A percentile compares a stretch with the other conserved stretches of the same genome.
These are phyloP conservation scores for Calliscelio sp. DNA, from an alignment of 2,888 invertebrate genomes.

Conservation along the genomic window DNA sequence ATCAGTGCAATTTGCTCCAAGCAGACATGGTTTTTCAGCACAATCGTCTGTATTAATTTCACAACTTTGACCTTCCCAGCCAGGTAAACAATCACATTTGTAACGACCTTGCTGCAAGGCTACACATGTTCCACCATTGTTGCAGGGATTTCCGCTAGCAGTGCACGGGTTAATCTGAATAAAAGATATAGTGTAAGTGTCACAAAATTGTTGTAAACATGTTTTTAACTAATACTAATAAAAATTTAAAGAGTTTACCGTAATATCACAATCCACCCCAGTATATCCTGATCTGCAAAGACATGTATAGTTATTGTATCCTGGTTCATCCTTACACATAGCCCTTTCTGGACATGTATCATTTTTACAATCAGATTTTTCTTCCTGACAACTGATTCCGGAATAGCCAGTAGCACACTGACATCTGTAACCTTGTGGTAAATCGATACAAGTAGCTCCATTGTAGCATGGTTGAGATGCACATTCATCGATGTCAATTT, in stretches of 20 bases:
- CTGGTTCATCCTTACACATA: slow-evolving; percentile 98
- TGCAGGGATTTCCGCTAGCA: slow-evolving; percentile 95
- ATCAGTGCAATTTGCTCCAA: slow-evolving; percentile 97
- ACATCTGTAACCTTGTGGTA: slow-evolving; percentile 96
- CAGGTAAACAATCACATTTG: slow-evolving; percentile 97
- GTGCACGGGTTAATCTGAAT: slow-evolving; percentile 95
- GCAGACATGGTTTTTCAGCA: slow-evolving; percentile 95
- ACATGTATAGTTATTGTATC: slow-evolving; percentile 95
- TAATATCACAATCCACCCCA: slow-evolving; percentile 96
- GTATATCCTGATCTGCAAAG: slow-evolving; percentile 98
- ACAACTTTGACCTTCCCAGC: slow-evolving; percentile 99
- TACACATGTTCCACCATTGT: slow-evolving; percentile 95
- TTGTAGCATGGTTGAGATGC: slow-evolving; percentile 97
- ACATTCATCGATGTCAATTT: slow-evolving; percentile 98
- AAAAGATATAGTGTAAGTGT: slow-evolving; percentile 11
- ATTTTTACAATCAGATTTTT: slow-evolving; percentile 94
- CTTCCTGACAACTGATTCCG: slow-evolving; percentile 98
- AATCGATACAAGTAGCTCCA: slow-evolving; percentile 95
- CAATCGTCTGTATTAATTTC: slow-evolving; percentile 98
- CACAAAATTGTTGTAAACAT: too few relatives aligned
- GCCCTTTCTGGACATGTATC: slow-evolving; percentile 98
- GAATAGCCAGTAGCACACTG: slow-evolving; percentile 95
- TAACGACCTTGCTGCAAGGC: slow-evolving; percentile 96
- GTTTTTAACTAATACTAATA: too few relatives aligned
- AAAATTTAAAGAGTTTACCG: slow-evolving; percentile 87